Conservation (phyloP, 2,888 invertebrate species). For the Diloba caeruleocephala region DNA sequence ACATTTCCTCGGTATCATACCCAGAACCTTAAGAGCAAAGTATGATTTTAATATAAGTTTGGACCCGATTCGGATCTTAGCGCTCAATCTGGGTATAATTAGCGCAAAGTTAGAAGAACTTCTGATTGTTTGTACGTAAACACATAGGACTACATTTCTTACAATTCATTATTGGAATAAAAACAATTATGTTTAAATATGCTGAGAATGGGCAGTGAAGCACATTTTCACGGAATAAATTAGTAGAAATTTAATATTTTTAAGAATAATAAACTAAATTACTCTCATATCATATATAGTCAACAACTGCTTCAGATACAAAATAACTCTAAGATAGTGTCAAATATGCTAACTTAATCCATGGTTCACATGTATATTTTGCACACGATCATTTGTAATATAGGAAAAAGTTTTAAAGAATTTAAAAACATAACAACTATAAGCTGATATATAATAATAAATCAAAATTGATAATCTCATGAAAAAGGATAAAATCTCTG, state of each 20-base stretch:
- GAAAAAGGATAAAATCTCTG: too few species aligned
- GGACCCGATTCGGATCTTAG: slow-evolving; percentile 30
- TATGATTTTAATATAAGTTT: slow-evolving; percentile 44
- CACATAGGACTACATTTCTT: slow-evolving; percentile 26
- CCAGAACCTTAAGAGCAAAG: slow-evolving; percentile 41
- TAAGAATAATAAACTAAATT: slow-evolving; percentile 42
- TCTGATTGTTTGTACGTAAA: slow-evolving; percentile 33
- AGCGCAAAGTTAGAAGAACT: slow-evolving; percentile 38
- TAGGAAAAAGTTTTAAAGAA: slow-evolving; percentile 15
- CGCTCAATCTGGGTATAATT: slow-evolving; percentile 34
- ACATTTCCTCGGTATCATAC: slow-evolving; percentile 17
- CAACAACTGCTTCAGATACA: slow-evolving; percentile 33
- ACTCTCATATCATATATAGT: slow-evolving; percentile 33
- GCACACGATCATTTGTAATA: slow-evolving; percentile 1
- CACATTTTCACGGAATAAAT: slow-evolving; percentile 5
- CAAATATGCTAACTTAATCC: slow-evolving; percentile 12
- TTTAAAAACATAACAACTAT: slow-evolving; percentile 22
- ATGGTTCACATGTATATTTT: neutral
- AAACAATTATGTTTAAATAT: slow-evolving; percentile 20
- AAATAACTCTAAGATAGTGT: slow-evolving; percentile 27
- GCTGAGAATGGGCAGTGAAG: neutral
- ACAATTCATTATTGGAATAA: slow-evolving; percentile 26
- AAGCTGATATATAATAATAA: neutral
- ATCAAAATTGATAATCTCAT: too few species aligned
- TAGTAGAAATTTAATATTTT: slow-evolving; percentile 12